Evolutionary conservation across 1,140 invertebrate genomes (phyloP), one percentile per base, ranked within the genome.

Genomic region (Papilio helenus): DNA sequence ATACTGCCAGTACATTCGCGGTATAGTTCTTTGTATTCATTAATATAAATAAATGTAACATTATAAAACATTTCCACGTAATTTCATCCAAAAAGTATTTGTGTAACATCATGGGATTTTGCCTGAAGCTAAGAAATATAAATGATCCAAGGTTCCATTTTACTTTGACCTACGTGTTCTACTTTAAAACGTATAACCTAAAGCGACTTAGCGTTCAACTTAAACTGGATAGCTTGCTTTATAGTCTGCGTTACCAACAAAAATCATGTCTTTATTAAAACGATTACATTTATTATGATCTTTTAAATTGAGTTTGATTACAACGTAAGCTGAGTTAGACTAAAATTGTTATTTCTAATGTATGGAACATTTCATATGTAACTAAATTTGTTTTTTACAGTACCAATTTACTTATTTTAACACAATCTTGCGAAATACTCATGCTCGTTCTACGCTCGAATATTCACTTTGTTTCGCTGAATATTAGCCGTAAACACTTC

Each of bases 231-330:
- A 55, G 18, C 42, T 79, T 83, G 82, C 79, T 71, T 82, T 58
- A 46, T 26, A 71, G 88, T 87, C 79, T 83, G 79, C 72, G 77
- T 84, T 85, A 83, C 81, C 79, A 82, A 89, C 78, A 83, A 84
- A 88, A 89, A 89, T 89, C 87, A 89, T 90, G 87, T 89, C 89
- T 92, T 87, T 89, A 92, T 90, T 88, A 90, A 82, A 88, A 77
- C 80, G 74, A 89, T 89, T 88, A 92, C 78, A 68, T 80, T 86
- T 84, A 86, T 89, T 88, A 86, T 72, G 85, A 72, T 80, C 76
- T 88, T 83, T 79, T 80, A 72, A 44, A 72, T 72, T 46, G 58
- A 78, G 74, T 80, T 55, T 71, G 44, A 29, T 79, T 78, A 61
- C 72, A 51, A 46, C 51, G 72, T 20, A 65, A 73, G 23, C 12